Evolutionary conservation across 2,113 vertebrate species (phyloP), one percentile per base, ranked within the genome.

Genomic region (Hoplias malabaricus): DNA sequence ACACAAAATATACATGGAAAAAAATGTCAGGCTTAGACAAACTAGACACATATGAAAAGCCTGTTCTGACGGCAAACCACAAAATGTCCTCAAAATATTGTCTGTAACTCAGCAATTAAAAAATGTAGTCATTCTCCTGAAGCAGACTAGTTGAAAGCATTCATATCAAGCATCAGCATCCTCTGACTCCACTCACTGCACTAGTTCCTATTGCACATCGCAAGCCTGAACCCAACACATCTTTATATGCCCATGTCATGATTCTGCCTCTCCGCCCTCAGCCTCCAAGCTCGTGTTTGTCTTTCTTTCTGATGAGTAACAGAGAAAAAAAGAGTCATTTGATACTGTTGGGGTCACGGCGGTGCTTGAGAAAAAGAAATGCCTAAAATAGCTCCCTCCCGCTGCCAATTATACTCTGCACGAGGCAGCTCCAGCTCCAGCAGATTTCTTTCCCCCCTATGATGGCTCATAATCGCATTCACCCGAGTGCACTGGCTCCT

Each of bases 301-400:
- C 43, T 50, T 23, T 40, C 40, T 72, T 72, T 73, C 57, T 73
- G 61, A 46, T 57, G 62, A 69, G 72, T 63, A 75, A 70, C 31
- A 36, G 40, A 33, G 40, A 69, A 80, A 48, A 80, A 48, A 21
- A 75, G 40, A 69, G 14, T 33, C 57, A 80, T 76, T 70, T 27
- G 36, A 80, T 70, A 36, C 73, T 25, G 72, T 43, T 29, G 53
- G 56, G 80, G 77, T 77, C 76, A 79, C 21, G 68, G 72, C 36
- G 6, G 77, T 76, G 80, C 54, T 33, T 65, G 34, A 72, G 65
- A 69, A 59, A 68, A 36, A 65, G 42, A 42, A 36, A 2, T 16
- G 6, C 80, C 77, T 79, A 82, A 83, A 69, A 84, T 80, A 82
- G 21, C 23, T 43, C 40, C 14, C 46, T n/a, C 48, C 36, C 72